These are phyloP conservation scores for Amiota mariae DNA, from an alignment of 2,888 invertebrate species.

Conservation along the genomic window DNA sequence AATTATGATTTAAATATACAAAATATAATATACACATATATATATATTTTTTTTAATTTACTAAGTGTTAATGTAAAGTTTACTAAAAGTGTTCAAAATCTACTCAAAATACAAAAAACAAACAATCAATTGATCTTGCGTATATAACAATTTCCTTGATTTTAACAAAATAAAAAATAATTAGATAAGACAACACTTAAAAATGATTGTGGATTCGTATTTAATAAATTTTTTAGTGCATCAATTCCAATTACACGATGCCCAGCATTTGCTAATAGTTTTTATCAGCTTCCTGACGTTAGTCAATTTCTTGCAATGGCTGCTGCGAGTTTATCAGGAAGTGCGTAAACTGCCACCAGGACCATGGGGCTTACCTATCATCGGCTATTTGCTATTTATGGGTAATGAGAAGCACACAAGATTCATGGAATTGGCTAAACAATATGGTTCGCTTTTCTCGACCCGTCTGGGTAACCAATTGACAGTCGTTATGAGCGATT, in stretches of 20 bases:
- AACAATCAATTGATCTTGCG: conserved; percentile 7
- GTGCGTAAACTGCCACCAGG: conserved; percentile 84
- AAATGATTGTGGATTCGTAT: conserved; percentile 68
- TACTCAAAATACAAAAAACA: conserved; percentile 2
- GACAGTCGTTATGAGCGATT: conserved; percentile 89
- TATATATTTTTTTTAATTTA: background rate
- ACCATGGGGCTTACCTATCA: conserved; percentile 88
- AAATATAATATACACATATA: background rate
- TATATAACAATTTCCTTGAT: background rate
- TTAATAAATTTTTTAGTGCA: conserved; percentile 68
- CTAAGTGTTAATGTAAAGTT: conserved; percentile 8
- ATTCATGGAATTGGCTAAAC: conserved; percentile 83
- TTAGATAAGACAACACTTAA: conserved; percentile 24
- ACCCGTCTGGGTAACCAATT: conserved; percentile 87
- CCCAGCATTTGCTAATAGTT: conserved; percentile 69
- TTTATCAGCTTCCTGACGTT: conserved; percentile 66
- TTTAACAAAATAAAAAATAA: conserved; percentile 26
- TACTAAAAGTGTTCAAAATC: background rate
- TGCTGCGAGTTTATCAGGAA: conserved; percentile 68
- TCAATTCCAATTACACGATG: conserved; percentile 65
- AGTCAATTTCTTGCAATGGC: conserved; percentile 72
- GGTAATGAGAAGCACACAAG: conserved; percentile 84
- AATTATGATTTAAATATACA: background rate
- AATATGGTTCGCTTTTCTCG: conserved; percentile 88
- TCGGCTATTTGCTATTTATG: conserved; percentile 88